Conservation (phyloP, 1,140 invertebrate genomes). For the Leguminivora glycinivorella region DNA sequence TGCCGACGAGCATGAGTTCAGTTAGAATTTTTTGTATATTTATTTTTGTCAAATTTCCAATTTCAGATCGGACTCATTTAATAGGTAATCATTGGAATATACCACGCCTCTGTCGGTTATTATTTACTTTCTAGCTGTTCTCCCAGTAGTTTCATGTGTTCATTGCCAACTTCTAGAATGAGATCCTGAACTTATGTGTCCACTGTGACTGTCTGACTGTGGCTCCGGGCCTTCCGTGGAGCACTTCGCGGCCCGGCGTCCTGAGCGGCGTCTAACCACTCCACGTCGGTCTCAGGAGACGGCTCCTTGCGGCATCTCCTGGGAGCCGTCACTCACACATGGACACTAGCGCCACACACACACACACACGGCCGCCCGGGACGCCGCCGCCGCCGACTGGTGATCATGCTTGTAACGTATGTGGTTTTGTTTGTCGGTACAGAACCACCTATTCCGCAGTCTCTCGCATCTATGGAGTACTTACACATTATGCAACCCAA, state of each 20-base stretch:
- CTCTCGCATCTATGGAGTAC: constrained; percentile 76
- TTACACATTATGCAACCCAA: constrained; percentile 77
- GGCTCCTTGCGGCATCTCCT: background rate
- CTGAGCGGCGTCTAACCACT: background rate
- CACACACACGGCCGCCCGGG: constrained; percentile 13
- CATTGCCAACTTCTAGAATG: constrained; percentile 54
- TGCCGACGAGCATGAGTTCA: constrained; percentile 49
- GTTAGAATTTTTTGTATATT: constrained; percentile 53
- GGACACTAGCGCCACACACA: background rate
- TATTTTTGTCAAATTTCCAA: constrained; percentile 74
- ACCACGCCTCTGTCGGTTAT: constrained; percentile 54
- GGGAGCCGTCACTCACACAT: background rate
- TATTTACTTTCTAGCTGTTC: constrained; percentile 62
- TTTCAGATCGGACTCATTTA: constrained; percentile 80
- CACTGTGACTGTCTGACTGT: constrained; percentile 37
- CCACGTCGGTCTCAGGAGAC: background rate
- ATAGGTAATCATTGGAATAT: constrained; percentile 76
- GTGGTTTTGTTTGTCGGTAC: constrained; percentile 75
- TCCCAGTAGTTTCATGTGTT: constrained; percentile 63
- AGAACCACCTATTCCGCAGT: constrained; percentile 76
- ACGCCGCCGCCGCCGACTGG: constrained; percentile 31
- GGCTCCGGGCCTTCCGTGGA: constrained; percentile 31
- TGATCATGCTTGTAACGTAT: constrained; percentile 69
- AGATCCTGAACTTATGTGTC: constrained; percentile 56
- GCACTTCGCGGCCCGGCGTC: constrained; percentile 9